Base-by-base conservation (phyloP, 2,888 invertebrate genomes). In the Amaurobius ferox region DNA sequence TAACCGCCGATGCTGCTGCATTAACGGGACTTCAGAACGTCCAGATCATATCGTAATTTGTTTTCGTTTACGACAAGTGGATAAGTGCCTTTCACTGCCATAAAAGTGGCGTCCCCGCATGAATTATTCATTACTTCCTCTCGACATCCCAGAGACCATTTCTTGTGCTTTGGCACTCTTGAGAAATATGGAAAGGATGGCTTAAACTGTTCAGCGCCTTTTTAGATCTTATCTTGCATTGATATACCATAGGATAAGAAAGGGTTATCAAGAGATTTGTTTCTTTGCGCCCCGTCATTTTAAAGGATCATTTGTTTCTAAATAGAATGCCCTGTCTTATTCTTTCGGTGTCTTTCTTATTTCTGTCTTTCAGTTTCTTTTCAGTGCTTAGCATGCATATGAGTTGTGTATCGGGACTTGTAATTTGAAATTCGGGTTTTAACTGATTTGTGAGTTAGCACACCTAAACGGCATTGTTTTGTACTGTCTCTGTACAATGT, bases 1-100 rank as follows among this genome's bases (percentile, higher is more conserved):
- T 66, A 66, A 66, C 30, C 32, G 66, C 32, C 32, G 32, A 66
- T 66, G 66, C 30, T 66, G 40, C 30, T 23, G 62, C 40, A 71
- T 79, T 79, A 79, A 71, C 71, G 72, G 55, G 72, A 66, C 67
- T 80, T 35, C 16, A 66, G 73, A 80, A 66, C 66, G 44, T 48
- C 35, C 48, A 66, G 67, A 73, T 80, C 79, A 48, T 26, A 78
- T 73, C 79, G 67, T 80, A 80, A 73, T 80, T 80, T 80, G 79
- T 80, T 80, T 80, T 80, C 79, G 72, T 72, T 80, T 80, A 67
- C 72, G 73, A 73, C 48, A 64, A 55, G 66, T 80, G 79, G 71
- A 64, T 66, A 66, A 79, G 79, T 79, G 79, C 72, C 62, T 64
- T 13, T 40, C 71, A 44, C 30, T 66, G 72, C 72, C 71, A 79